Evolutionary conservation across 2,888 invertebrate species (phyloP).

Genomic region (Cheilosia variabilis): DNA sequence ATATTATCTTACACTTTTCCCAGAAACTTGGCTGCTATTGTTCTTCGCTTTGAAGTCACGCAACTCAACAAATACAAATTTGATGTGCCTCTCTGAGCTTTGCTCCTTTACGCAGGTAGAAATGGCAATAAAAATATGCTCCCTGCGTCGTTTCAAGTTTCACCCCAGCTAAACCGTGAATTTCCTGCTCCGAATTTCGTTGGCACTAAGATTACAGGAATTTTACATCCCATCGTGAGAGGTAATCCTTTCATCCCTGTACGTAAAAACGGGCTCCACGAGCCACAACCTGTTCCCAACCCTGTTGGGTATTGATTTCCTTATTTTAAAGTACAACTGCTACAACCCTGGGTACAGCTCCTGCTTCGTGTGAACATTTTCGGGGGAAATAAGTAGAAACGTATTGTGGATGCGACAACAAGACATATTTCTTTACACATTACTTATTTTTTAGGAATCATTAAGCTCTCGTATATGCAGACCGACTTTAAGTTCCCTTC

Average conservation of each 20-base stretch:
- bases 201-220: conserved; percentile 24
- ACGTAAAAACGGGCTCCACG: neutral
- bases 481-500: neutral
- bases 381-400: no score
- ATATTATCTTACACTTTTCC: neutral
- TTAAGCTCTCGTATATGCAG: neutral
- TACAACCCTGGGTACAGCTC: neutral
- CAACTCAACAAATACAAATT: neutral
- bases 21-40: neutral
- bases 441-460: neutral
- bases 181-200: conserved; percentile 18
- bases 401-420: neutral
- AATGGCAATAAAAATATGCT: conserved; percentile 15
- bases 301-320: conserved; percentile 15
- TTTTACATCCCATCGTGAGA: neutral
- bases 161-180: conserved; percentile 17
- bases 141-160: neutral
- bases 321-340: neutral
- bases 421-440: neutral
- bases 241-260: neutral
- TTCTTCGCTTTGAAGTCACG: conserved; percentile 9
- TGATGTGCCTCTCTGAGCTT: neutral
- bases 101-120: neutral
- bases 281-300: neutral
- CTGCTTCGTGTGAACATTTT: neutral